phyloP scores from a whole-genome alignment of 2,797 vertebrate species.

The Gadopsis bispinosus region DNA sequence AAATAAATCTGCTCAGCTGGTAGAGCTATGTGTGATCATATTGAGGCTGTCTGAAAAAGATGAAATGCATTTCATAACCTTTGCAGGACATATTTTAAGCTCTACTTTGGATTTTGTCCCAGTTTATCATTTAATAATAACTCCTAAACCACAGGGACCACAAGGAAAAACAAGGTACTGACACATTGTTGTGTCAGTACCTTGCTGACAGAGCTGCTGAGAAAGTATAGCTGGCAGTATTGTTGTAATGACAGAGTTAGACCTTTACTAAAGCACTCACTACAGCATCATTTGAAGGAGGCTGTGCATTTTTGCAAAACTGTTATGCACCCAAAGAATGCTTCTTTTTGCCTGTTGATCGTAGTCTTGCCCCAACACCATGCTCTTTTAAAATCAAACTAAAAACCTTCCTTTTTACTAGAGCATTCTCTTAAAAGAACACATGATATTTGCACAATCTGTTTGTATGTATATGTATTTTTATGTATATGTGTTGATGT shows the following conservation, averaged over 20 bases:
- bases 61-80: slow-evolving; percentile 31
- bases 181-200: slow-evolving; percentile 7
- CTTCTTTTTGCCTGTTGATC: too few species aligned
- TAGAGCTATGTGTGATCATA: not conserved
- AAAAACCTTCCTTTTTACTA: too few species aligned
- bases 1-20: slow-evolving; percentile 34
- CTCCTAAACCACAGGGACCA: slow-evolving; percentile 50
- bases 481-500: too few species aligned
- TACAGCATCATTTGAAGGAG: slow-evolving; percentile 37
- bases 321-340: slow-evolving; percentile 13
- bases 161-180: slow-evolving; percentile 40
- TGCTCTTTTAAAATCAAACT: too few species aligned
- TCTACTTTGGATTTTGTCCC: slow-evolving; percentile 50
- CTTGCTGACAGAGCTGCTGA: slow-evolving; percentile 21
- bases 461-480: too few species aligned
- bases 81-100: slow-evolving; percentile 35
- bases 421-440: too few species aligned
- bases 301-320: slow-evolving; percentile 46
- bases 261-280: slow-evolving; percentile 39
- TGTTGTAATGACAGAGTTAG: slow-evolving; percentile 58
- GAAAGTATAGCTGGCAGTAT: slow-evolving; percentile 51
- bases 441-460: too few species aligned
- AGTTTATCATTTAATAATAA: slow-evolving; percentile 64
- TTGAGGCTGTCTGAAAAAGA: not conserved
- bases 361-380: too few species aligned